These are phyloP conservation scores for Thymelicus acteon DNA, from an alignment of 2,888 invertebrate species.

Conservation along the genomic window DNA sequence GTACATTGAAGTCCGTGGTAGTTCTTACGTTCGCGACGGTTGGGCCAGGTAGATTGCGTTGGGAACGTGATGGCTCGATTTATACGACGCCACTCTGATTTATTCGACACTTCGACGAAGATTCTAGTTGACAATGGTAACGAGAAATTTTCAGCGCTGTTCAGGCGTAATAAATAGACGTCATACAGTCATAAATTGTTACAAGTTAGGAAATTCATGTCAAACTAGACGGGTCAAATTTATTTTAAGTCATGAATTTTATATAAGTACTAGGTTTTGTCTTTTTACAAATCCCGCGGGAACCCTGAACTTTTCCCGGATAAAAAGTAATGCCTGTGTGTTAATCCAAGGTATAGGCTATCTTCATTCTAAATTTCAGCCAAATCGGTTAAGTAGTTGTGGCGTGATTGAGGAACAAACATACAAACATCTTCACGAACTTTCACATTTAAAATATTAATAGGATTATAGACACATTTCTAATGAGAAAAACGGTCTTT, in stretches of 20 bases:
- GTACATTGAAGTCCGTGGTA: slow-evolving; percentile 53
- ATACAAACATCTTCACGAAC: too few relatives aligned
- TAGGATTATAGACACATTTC: too few relatives aligned
- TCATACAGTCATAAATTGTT: neutral
- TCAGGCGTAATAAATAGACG: neutral
- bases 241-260: neutral
- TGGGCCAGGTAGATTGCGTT: slow-evolving; percentile 50
- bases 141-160: slow-evolving; percentile 7
- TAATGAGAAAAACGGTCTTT: too few relatives aligned
- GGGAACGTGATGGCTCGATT: slow-evolving; percentile 47
- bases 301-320: too few relatives aligned
- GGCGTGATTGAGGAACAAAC: too few relatives aligned
- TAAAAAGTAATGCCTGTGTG: too few relatives aligned
- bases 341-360: too few relatives aligned
- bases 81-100: slow-evolving; percentile 45
- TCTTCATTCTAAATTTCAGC: too few relatives aligned
- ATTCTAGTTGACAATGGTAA: slow-evolving; percentile 25
- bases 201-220: neutral
- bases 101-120: slow-evolving; percentile 41
- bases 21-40: slow-evolving; percentile 52
- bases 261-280: neutral
- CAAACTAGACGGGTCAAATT: neutral
- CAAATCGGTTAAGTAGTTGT: too few relatives aligned
- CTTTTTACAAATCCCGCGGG: too few relatives aligned
- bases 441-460: too few relatives aligned